Percentiles rank a stretch among this genome's conserved stretches.
Evolutionary conservation across 2,113 vertebrate genomes (phyloP).

Genomic region (Synodontis membranacea): DNA sequence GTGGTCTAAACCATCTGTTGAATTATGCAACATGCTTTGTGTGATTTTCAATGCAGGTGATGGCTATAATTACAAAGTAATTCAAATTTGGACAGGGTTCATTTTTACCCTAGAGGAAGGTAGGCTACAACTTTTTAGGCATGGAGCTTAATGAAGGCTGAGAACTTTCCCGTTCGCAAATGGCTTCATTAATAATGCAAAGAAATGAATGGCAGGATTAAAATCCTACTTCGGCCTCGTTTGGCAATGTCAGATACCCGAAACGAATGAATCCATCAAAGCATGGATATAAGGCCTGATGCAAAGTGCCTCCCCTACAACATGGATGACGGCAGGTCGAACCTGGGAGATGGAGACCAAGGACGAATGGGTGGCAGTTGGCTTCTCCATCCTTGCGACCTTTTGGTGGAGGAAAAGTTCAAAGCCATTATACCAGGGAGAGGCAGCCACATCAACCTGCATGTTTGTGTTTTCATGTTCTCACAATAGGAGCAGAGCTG

Average conservation of each 20-base stretch:
- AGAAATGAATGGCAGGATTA: slow-evolving; percentile 54
- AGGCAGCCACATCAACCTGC: slow-evolving; percentile 54
- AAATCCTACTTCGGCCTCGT: slow-evolving; percentile 55
- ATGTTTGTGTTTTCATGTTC: slow-evolving; percentile 55
- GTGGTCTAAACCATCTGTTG: slow-evolving; percentile 33
- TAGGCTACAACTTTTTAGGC: slow-evolving; percentile 41
- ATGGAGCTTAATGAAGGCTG: slow-evolving; percentile 35
- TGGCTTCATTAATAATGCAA: slow-evolving; percentile 60
- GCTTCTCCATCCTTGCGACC: slow-evolving; percentile 49
- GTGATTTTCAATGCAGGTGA: slow-evolving; percentile 39
- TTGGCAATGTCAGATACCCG: slow-evolving; percentile 57
- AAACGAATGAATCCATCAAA: slow-evolving; percentile 59
- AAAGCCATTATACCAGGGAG: slow-evolving; percentile 54
- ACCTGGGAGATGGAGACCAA: slow-evolving; percentile 29
- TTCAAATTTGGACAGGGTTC: slow-evolving; percentile 50
- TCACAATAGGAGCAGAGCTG: slow-evolving; percentile 49
- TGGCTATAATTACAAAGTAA: slow-evolving; percentile 45
- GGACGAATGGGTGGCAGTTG: slow-evolving; percentile 43
- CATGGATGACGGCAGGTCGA: not conserved
- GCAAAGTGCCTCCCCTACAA: not conserved
- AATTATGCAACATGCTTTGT: slow-evolving; percentile 54
- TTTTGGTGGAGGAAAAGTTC: slow-evolving; percentile 57
- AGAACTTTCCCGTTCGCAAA: slow-evolving; percentile 52
- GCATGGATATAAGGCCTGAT: slow-evolving; percentile 30
- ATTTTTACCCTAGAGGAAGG: slow-evolving; percentile 52